Percentiles rank a stretch among this genome's conserved stretches.
Evolutionary conservation across 1,140 invertebrate species (phyloP).

Genomic region (Lasioglossum albipes): DNA sequence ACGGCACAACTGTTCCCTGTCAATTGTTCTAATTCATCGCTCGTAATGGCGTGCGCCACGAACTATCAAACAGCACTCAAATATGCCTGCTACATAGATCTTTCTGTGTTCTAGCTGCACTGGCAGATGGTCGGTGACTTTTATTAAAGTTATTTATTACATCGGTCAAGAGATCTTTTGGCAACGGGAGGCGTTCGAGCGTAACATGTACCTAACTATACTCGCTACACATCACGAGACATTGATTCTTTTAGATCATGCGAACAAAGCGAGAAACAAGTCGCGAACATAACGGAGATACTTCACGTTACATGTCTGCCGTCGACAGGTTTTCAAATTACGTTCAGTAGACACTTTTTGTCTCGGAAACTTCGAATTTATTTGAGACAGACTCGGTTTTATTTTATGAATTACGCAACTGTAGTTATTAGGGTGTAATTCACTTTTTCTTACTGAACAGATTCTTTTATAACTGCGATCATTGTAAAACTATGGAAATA

Average conservation of each 20-base stretch:
- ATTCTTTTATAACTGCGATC: too few species aligned
- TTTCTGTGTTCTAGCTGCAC: background rate
- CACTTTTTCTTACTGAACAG: too few species aligned
- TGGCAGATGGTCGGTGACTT: background rate
- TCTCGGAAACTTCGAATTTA: too few species aligned
- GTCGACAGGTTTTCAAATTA: too few species aligned
- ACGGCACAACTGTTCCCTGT: background rate
- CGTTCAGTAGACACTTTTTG: too few species aligned
- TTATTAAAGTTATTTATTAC: conserved; percentile 6
- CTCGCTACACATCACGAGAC: background rate
- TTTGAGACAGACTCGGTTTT: background rate
- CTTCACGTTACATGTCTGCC: too few species aligned
- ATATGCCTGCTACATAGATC: background rate
- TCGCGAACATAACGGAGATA: background rate
- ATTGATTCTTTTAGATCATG: background rate
- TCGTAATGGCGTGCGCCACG: background rate
- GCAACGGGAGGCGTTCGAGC: too few species aligned
- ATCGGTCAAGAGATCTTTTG: background rate
- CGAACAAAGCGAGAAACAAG: background rate
- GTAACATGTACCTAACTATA: background rate
- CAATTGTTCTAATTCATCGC: background rate
- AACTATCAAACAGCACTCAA: background rate
- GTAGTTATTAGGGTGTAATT: too few species aligned
- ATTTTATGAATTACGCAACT: too few species aligned
- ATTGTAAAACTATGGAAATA: too few species aligned